phyloP scores from a whole-genome alignment of 2,113 vertebrate species.

The Corapipo altera region DNA sequence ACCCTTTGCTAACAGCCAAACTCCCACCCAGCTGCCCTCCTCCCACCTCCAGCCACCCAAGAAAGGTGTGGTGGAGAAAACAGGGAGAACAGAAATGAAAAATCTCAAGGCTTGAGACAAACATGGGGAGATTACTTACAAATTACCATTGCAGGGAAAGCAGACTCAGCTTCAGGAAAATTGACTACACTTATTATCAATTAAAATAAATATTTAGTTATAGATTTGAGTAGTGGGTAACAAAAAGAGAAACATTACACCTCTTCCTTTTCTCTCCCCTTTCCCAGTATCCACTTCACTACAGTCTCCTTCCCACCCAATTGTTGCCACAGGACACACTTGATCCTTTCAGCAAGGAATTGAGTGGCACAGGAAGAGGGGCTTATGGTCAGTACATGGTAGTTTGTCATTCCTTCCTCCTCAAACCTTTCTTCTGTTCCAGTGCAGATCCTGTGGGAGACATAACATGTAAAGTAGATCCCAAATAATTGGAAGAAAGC shows the following conservation, averaged over 20 bases:
- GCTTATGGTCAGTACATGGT: fast-evolving
- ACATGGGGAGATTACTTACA: not conserved
- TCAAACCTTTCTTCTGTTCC: not conserved
- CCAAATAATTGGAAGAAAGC: not conserved
- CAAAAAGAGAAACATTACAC: not conserved
- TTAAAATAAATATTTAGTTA: not conserved
- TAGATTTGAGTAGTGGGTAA: not conserved
- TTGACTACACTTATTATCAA: not conserved
- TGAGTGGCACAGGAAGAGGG: fast-evolving
- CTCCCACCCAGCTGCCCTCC: not conserved
- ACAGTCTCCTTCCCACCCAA: fast-evolving
- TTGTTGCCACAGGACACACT: not conserved
- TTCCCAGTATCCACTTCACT: not conserved
- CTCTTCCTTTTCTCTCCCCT: not conserved
- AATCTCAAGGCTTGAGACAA: not conserved
- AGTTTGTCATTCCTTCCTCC: not conserved
- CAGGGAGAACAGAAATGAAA: not conserved
- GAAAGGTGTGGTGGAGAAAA: not conserved
- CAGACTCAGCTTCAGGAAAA: not conserved
- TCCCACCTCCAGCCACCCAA: not conserved
- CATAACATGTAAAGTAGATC: not conserved
- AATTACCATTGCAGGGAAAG: not conserved
- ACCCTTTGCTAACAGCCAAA: not conserved
- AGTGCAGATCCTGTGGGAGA: not conserved
- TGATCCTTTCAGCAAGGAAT: not conserved